Base-by-base conservation (phyloP, 2,888 invertebrate genomes). In the Drosophila nr. perissopoda region DNA sequence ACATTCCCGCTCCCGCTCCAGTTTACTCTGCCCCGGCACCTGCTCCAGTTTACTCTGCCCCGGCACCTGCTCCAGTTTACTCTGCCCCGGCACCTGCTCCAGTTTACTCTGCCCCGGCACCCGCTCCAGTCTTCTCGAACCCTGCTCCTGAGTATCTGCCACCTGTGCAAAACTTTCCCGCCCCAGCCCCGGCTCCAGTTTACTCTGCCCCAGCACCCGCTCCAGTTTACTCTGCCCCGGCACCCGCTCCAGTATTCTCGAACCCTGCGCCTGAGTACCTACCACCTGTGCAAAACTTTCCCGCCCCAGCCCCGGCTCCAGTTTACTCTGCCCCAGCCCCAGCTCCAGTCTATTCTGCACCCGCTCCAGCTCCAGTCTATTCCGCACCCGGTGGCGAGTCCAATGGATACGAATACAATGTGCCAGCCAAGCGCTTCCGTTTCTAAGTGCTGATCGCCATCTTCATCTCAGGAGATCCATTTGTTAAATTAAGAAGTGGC, bases 401-500 rank as follows among this genome's bases (percentile, higher is more conserved):
- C 66, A 80, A 57, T 18, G 86, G 86, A 34, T 86, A 86, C 71
- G 87, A 89, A 34, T 86, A 86, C 77, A 87, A 89, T 51, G 86
- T 74, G 73, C 86, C 86, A 60, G 86, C 86, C 74, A 87, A 75
- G 60, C 86, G 86, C 34, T 87, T 87, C 90, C 90, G 90, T 69
- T 89, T 86, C 90, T 86, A 89, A 71, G 56, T 34, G 60, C 40
- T 25, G 36, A 65, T 63, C 53, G 31, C 49, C 65, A 71, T 63
- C 54, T 31, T 62, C 59, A 77, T 70, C 58, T 48, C 40, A 31
- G 68, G 68, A 73, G 56, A 31, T 42, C 36, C 66, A 52, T 62
- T 87, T 89, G 83, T 87, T 87, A 87, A 87, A 87, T 87, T 87
- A 87, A 87, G 58, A 89, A 87, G 72, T 61, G 63, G 67, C 60